Evolutionary conservation across 2,888 invertebrate genomes (phyloP).

Genomic region (Stenodema calcarata): DNA sequence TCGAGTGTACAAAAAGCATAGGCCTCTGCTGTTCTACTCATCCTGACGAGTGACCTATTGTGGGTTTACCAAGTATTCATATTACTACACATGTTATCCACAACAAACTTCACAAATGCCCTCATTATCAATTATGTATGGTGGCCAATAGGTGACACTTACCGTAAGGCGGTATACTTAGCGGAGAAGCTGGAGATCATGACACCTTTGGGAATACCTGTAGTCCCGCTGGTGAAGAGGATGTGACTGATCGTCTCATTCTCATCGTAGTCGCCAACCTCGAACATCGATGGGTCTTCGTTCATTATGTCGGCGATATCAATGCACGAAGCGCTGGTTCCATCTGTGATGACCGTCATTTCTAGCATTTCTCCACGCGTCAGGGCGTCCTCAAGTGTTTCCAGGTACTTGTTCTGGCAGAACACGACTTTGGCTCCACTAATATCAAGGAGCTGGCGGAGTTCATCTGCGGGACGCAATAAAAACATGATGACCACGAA

Average conservation of each 20-base stretch:
- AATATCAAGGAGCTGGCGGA: background rate
- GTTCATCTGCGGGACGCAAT: background rate
- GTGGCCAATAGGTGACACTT: background rate
- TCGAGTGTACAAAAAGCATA: no score
- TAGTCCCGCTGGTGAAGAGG: conserved; percentile 39
- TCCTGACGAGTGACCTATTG: no score
- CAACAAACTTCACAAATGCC: no score
- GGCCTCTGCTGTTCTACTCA: no score
- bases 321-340: background rate
- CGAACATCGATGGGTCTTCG: background rate
- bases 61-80: no score
- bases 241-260: background rate
- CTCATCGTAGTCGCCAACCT: background rate
- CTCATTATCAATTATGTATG: no score
- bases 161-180: background rate
- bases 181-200: background rate
- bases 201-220: conserved; percentile 38
- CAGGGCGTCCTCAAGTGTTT: background rate
- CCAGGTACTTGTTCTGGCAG: background rate
- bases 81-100: no score
- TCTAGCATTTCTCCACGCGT: background rate
- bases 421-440: background rate
- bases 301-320: background rate
- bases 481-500: no score
- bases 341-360: background rate